Conservation (phyloP, 2,113 vertebrate genomes). For the Galeopterus variegatus region DNA sequence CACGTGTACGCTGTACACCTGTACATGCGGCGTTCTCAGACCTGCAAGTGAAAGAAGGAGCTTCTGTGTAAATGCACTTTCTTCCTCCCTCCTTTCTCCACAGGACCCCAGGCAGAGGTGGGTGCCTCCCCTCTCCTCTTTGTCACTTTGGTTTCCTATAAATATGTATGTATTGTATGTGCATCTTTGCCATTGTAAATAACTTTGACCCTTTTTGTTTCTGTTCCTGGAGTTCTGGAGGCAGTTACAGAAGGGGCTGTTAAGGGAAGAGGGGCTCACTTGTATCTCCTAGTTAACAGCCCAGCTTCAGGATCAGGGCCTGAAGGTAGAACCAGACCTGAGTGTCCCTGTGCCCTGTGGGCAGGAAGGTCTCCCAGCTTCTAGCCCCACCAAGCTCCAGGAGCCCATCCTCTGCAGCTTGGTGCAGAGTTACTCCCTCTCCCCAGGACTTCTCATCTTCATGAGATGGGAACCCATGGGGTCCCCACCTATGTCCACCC, state of each 20-base stretch:
- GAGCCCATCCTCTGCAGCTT: neutral
- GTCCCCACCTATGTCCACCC: neutral
- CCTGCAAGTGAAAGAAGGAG: neutral
- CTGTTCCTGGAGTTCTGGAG: constrained; percentile 31
- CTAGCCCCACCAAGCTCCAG: neutral
- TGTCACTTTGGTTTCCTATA: constrained; percentile 79
- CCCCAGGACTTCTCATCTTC: neutral
- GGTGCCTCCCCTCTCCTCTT: neutral
- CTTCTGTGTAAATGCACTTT: constrained; percentile 83
- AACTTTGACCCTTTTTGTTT: constrained; percentile 63
- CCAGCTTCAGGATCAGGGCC: neutral
- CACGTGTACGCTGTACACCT: fast-evolving
- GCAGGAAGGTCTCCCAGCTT: neutral
- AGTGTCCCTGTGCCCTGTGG: neutral
- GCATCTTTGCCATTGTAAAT: constrained; percentile 86
- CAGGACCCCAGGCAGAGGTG: constrained; percentile 32
- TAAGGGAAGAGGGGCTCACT: neutral
- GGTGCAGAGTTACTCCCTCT: neutral
- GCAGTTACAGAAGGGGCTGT: neutral
- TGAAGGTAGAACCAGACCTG: neutral
- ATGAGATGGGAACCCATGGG: neutral
- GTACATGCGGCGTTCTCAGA: neutral
- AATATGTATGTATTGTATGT: constrained; percentile 87
- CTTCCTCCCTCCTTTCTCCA: constrained; percentile 17
- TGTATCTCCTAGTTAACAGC: neutral